A percentile compares a stretch with the other conserved stretches of the same genome.
These are phyloP conservation scores for Mayetiola destructor DNA, from an alignment of 2,888 invertebrate genomes.

Conservation along the genomic window DNA sequence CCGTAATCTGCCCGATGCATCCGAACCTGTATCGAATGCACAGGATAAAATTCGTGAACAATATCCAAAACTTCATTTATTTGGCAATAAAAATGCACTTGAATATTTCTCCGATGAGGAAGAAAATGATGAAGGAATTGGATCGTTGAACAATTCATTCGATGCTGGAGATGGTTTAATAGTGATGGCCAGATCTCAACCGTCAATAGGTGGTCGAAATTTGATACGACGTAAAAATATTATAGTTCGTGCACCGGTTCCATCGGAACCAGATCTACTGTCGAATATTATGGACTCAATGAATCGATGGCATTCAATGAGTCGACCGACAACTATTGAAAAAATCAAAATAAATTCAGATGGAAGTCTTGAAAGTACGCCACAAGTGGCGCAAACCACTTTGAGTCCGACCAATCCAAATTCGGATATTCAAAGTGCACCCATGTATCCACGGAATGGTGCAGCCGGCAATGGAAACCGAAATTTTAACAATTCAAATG, in stretches of 20 bases:
- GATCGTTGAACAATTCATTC: conserved; percentile 18
- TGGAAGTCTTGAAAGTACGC: conserved; percentile 41
- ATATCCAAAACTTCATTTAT: conserved; percentile 13
- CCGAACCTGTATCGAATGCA: not conserved
- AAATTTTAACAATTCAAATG: conserved; percentile 23
- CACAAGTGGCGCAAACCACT: conserved; percentile 18
- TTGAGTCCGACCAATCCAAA: conserved; percentile 13
- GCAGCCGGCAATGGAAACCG: conserved; percentile 28
- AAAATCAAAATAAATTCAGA: conserved; percentile 37
- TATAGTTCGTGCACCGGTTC: conserved; percentile 31
- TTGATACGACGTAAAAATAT: conserved; percentile 37
- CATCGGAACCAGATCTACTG: conserved; percentile 41
- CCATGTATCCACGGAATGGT: conserved; percentile 48
- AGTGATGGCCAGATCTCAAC: not conserved
- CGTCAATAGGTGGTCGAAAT: conserved; percentile 22
- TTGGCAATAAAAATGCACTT: conserved; percentile 10
- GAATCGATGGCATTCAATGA: conserved; percentile 51
- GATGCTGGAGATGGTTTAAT: conserved; percentile 28
- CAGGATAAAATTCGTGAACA: not conserved
- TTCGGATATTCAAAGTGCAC: conserved; percentile 36
- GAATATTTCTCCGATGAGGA: conserved; percentile 38
- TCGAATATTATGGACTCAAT: conserved; percentile 56
- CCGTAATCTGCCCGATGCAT: not conserved
- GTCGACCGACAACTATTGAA: conserved; percentile 40
- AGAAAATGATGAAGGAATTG: conserved; percentile 30